Evolutionary conservation across 2,797 vertebrate genomes (phyloP).

Genomic region (Merluccius polli): DNA sequence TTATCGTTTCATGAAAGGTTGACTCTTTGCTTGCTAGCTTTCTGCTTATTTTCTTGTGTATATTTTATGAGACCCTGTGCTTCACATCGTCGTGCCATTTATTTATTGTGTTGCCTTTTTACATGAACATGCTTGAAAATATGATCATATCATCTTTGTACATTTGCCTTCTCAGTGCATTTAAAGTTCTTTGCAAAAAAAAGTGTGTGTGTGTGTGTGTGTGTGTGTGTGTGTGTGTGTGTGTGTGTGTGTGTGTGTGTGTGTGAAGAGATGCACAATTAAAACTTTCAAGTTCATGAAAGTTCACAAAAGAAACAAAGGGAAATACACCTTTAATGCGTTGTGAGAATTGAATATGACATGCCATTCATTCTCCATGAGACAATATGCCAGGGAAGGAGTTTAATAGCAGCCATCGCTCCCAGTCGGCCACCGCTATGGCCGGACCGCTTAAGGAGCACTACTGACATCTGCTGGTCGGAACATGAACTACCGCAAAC

Average conservation of each 20-base stretch:
- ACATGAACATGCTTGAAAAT: constrained; percentile 64
- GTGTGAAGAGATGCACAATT: too few species aligned
- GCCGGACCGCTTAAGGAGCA: constrained; percentile 67
- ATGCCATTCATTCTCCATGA: constrained; percentile 42
- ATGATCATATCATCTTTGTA: constrained; percentile 55
- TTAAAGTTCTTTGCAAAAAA: constrained; percentile 53
- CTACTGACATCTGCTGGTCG: constrained; percentile 72
- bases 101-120: constrained; percentile 73
- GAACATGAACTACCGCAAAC: constrained; percentile 21
- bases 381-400: constrained; percentile 35
- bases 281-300: constrained; percentile 31
- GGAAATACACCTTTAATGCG: constrained; percentile 4
- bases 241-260: too few species aligned
- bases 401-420: constrained; percentile 37
- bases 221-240: too few species aligned
- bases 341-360: constrained; percentile 18
- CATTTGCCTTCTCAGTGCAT: constrained; percentile 63
- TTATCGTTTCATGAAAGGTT: constrained; percentile 41
- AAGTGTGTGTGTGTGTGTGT: too few species aligned
- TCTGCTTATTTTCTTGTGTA: constrained; percentile 44
- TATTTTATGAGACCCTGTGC: constrained; percentile 53
- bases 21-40: constrained; percentile 18
- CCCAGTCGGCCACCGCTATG: constrained; percentile 32
- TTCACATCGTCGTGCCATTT: constrained; percentile 68
- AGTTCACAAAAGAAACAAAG: constrained; percentile 23